phyloP scores from a whole-genome alignment of 2,797 vertebrate species.

The Bovichtus diacanthus region DNA sequence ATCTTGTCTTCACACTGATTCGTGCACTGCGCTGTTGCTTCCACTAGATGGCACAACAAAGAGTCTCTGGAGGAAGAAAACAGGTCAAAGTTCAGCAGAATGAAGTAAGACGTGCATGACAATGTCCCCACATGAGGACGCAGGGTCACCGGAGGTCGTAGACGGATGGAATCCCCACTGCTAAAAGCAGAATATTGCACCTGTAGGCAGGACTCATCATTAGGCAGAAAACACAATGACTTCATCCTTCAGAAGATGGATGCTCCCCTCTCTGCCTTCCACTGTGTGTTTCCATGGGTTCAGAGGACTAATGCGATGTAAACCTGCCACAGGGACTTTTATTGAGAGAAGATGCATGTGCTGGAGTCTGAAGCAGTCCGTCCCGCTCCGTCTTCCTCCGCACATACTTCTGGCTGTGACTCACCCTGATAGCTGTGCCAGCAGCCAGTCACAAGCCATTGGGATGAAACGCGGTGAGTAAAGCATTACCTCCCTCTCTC shows the following conservation, averaged over 20 bases:
- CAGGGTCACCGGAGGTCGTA: background rate
- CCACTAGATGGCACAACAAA: no score
- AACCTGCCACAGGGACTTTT: slow-evolving; percentile 79
- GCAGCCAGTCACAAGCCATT: slow-evolving; percentile 71
- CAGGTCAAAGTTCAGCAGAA: no score
- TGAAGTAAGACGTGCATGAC: no score
- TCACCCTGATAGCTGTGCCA: slow-evolving; percentile 71
- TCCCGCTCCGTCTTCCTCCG: slow-evolving; percentile 51
- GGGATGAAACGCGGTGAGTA: slow-evolving; percentile 71
- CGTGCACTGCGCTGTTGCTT: no score
- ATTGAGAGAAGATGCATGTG: slow-evolving; percentile 74
- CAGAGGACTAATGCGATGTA: slow-evolving; percentile 69
- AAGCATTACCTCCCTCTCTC: slow-evolving; percentile 69
- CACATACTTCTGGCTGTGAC: slow-evolving; percentile 71
- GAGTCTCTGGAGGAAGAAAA: no score
- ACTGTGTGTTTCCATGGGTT: slow-evolving; percentile 65
- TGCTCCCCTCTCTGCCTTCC: slow-evolving; percentile 34
- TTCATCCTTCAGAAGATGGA: slow-evolving; percentile 61
- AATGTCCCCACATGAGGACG: no score
- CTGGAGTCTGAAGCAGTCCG: slow-evolving; percentile 48
- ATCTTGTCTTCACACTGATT: no score
- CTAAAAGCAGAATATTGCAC: slow-evolving; percentile 25
- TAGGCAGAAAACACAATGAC: slow-evolving; percentile 54
- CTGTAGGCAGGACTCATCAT: slow-evolving; percentile 53
- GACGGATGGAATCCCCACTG: background rate